A percentile compares a stretch with the other conserved stretches of the same genome.
Evolutionary conservation across 2,797 vertebrate genomes (phyloP).

Genomic region (Phataginus tetradactyla): DNA sequence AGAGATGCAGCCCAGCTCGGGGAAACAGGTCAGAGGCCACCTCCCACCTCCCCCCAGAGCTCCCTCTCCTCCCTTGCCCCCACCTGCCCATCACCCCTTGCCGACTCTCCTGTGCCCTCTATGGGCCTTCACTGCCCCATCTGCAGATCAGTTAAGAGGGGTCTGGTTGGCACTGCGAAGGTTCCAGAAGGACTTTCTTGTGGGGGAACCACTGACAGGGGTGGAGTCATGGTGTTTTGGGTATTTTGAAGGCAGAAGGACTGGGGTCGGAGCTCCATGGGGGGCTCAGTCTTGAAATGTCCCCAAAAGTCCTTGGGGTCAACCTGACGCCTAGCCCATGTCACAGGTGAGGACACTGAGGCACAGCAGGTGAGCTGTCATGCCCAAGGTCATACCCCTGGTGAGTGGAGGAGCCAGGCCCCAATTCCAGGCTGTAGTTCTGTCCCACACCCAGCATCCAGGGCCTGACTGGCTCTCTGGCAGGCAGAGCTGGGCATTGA

Average conservation of each 20-base stretch:
- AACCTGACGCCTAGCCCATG: neutral
- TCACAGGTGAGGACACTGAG: neutral
- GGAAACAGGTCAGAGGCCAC: neutral
- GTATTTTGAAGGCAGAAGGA: slow-evolving; percentile 7
- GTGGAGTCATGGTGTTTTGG: neutral
- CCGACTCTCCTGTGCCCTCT: neutral
- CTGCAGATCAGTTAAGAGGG: neutral
- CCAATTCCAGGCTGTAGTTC: neutral
- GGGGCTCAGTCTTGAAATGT: neutral
- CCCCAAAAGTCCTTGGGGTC: neutral
- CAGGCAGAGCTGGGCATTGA: neutral
- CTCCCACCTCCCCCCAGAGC: accelerated
- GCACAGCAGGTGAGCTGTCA: neutral
- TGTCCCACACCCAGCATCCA: neutral
- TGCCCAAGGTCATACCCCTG: neutral
- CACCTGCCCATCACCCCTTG: too few relatives aligned
- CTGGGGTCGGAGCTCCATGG: neutral
- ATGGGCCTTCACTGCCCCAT: neutral
- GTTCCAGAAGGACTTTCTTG: neutral
- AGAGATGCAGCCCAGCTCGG: neutral
- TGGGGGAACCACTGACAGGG: neutral
- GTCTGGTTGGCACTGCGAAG: neutral
- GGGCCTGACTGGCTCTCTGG: neutral
- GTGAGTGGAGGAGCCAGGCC: neutral
- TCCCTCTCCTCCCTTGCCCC: neutral